phyloP scores from a whole-genome alignment of 2,888 invertebrate species.

The Phalera bucephala region DNA sequence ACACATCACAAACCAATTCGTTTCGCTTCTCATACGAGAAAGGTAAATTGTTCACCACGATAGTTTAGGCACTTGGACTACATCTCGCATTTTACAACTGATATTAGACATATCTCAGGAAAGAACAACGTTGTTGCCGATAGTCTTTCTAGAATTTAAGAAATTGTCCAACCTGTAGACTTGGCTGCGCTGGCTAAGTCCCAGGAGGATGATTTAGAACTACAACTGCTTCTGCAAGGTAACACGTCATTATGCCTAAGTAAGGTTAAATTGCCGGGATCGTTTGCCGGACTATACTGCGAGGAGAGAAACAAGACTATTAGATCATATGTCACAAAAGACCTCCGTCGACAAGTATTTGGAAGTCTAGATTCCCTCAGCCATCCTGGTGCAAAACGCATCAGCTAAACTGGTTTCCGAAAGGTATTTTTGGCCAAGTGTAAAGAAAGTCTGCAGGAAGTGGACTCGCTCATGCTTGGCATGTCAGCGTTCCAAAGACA shows the following conservation, averaged over 20 bases:
- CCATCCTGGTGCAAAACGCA: too few species aligned
- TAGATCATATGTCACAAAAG: not conserved
- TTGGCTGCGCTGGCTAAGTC: constrained; percentile 11
- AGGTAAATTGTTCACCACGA: not conserved
- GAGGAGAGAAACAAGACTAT: not conserved
- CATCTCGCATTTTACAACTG: too few species aligned
- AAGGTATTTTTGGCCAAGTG: constrained; percentile 17
- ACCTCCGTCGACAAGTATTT: constrained; percentile 3
- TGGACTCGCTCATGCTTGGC: constrained; percentile 40
- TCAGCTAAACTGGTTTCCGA: not conserved
- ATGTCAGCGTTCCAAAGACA: constrained; percentile 47
- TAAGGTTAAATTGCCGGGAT: constrained; percentile 10
- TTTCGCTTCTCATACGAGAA: constrained; percentile 34
- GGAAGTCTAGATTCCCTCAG: not conserved
- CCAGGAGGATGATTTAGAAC: constrained; percentile 21
- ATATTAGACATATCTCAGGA: too few species aligned
- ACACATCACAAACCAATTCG: constrained; percentile 53
- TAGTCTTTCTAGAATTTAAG: constrained; percentile 36
- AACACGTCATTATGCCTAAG: constrained; percentile 13
- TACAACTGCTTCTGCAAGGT: constrained; percentile 7
- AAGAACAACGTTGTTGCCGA: constrained; percentile 52
- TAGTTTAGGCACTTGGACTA: not conserved
- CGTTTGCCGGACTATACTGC: constrained; percentile 14
- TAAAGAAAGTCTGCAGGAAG: constrained; percentile 38
- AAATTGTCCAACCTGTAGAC: constrained; percentile 13